Evolutionary conservation across 2,888 invertebrate species (phyloP), one percentile per base, ranked within the genome.

Genomic region (Epistrophella euchroma): DNA sequence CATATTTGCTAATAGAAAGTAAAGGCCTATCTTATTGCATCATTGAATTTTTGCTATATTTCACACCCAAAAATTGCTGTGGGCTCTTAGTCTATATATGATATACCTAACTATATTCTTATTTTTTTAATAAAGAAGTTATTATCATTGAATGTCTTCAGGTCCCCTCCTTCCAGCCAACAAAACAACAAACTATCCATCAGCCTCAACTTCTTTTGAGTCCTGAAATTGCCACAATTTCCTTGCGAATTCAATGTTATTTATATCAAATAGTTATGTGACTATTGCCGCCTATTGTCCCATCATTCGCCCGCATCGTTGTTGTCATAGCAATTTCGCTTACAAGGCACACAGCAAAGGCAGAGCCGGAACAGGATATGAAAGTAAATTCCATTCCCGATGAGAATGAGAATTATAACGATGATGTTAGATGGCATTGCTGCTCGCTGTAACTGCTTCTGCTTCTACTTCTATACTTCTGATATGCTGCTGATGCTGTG

Each of bases 401-500:
- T 32, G n/a, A 56, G 32, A 32, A 56, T 19, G 58, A 78, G 81
- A 71, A 86, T 68, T 68, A 68, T 78, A 77, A 81, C 86, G 81
- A 86, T 78, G 86, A 74, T 81, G 81, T 86, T 74, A 74, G 77
- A 86, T 86, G 74, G 81, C 81, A 66, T 66, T 66, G 32, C 64
- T 66, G 32, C 22, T 52, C 50, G 50, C 66, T 66, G 66, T 47
- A 45, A 17, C 47, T 66, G 66, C 66, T 50, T 19, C 13, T 35
- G 9, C 35, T 35, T 15, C 35, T 45, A n/a, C n/a, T n/a, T n/a
- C n/a, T n/a, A n/a, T n/a, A n/a, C n/a, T n/a, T n/a, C n/a, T n/a
- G n/a, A n/a, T n/a, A n/a, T n/a, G n/a, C n/a, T 77, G 85, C 80
- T 85, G 86, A 86, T 86, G 81, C 86, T 86, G 78, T 78, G 81